These are phyloP conservation scores for Raillietiella orientalis DNA, from an alignment of 2,888 invertebrate species.

Conservation along the genomic window DNA sequence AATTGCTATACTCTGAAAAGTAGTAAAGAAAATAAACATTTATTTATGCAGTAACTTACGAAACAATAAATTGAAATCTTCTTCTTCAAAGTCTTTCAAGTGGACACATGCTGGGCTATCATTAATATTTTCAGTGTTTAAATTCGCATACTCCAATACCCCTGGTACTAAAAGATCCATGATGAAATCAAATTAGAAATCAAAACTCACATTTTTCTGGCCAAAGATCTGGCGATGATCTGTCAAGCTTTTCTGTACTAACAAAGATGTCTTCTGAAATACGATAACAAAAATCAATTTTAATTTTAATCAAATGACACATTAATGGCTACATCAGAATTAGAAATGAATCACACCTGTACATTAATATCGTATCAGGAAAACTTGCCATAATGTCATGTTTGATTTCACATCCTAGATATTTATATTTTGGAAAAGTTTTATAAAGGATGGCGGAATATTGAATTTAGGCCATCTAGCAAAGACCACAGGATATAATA, in stretches of 20 bases:
- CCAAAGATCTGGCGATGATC: constrained; percentile 87
- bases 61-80: constrained; percentile 31
- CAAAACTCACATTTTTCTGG: constrained; percentile 56
- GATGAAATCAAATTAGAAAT: no score
- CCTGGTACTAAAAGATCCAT: constrained; percentile 55
- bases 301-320: no score
- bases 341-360: no score
- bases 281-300: no score
- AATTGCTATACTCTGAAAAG: constrained; percentile 18
- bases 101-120: constrained; percentile 17
- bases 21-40: not conserved
- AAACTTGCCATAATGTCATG: no score
- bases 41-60: constrained; percentile 22
- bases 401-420: no score
- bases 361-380: no score
- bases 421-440: no score
- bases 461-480: no score
- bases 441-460: no score
- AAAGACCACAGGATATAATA: no score
- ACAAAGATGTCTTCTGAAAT: constrained; percentile 38
- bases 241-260: constrained; percentile 62
- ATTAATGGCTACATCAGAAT: no score
- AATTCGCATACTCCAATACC: constrained; percentile 43
- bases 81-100: constrained; percentile 6
- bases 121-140: constrained; percentile 15